Base-by-base conservation (phyloP, 1,140 invertebrate genomes). In the Holotrichia oblita region DNA sequence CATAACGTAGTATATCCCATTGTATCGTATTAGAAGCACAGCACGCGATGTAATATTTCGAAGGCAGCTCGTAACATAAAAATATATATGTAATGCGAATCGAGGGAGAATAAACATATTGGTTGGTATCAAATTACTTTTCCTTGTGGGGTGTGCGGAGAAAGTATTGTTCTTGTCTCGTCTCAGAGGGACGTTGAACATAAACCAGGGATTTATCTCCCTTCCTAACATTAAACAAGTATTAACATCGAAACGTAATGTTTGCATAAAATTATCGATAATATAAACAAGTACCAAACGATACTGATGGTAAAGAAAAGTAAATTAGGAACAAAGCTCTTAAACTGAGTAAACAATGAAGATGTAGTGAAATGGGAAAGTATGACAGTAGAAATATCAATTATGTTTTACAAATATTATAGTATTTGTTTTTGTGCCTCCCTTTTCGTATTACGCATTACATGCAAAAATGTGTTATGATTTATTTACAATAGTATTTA, bases 251-350 rank as follows among this genome's bases (percentile, higher is more conserved):
- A 74, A 20, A 44, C 10, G 17, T 41, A 74, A 14, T 41, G 34
- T 74, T 41, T 44, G 41, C 73, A 74, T 41, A 74, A 74, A 74
- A 74, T 74, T 74, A 74, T 41, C 73, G 73, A 41, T 17, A 74
- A 41, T 42, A 74, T 41, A 74, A 74, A 22, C n/a, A 40, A 74
- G 9, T 9, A 40, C 14, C 34, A 10, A 8, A 12, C 73, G 41
- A 24, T 69, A 69, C 20, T 69, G 17, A 22, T 14, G 14, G 48
- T 4, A 27, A 22, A 20, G 20, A 34, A 69, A 69, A 3, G 7
- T 69, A 34, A 69, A 69, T 69, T 69, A 12, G 17, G 22, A 64
- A 24, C 17, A 24, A 64, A 14, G 48, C n/a, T 55, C 0, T 17
- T 55, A n/a, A 55, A 0, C 48, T 17, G 17, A 55, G n/a, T 7